phyloP scores from a whole-genome alignment of 2,797 vertebrate species.

The Chrysocyon brachyurus region DNA sequence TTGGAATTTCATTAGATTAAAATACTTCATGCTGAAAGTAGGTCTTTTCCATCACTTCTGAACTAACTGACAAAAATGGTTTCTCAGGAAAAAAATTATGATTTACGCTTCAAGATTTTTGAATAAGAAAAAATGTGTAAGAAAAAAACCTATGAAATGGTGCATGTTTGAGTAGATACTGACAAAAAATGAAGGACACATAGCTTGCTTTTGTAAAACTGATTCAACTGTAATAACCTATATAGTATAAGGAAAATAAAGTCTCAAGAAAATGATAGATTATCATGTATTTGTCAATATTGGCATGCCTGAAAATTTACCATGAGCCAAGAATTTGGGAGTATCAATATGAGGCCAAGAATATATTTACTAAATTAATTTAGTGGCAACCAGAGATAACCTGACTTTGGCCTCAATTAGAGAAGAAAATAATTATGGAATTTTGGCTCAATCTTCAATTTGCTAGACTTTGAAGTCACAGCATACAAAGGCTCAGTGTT shows the following conservation, averaged over 20 bases:
- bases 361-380: conserved; percentile 23
- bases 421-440: conserved; percentile 38
- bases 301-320: not conserved
- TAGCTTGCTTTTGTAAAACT: not conserved
- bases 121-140: not conserved
- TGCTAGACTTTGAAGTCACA: not conserved
- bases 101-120: not conserved
- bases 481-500: not conserved
- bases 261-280: conserved; percentile 40
- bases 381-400: not conserved
- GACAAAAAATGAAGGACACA: conserved; percentile 14
- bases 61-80: conserved; percentile 26
- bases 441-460: conserved; percentile 5
- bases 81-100: not conserved
- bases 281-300: not conserved
- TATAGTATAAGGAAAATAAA: not conserved
- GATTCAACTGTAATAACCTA: not conserved
- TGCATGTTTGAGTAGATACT: not conserved
- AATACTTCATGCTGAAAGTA: not conserved
- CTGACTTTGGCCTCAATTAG: conserved; percentile 30
- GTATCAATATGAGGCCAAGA: not conserved
- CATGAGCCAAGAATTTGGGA: not conserved
- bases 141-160: conserved; percentile 4
- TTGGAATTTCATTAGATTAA: conserved; percentile 41
- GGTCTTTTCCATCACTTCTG: not conserved